Percentiles rank a stretch among this genome's conserved stretches.
Conservation (phyloP, 2,888 invertebrate genomes). For the Mechanitis mazaeus region DNA sequence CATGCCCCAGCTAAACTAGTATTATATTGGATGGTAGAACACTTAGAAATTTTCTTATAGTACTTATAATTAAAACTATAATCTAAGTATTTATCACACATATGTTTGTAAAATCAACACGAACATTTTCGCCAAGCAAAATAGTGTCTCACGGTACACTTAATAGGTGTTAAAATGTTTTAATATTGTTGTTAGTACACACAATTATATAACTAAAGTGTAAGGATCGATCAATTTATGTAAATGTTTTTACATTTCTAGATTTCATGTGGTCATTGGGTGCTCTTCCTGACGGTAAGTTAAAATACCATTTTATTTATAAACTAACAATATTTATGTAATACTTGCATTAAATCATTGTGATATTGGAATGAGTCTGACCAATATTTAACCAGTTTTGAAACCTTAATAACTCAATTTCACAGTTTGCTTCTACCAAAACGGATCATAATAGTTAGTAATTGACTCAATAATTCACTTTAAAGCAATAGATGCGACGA, state of each 20-base stretch:
- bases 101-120: slow-evolving; percentile 50
- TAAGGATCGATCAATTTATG: slow-evolving; percentile 75
- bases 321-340: slow-evolving; percentile 52
- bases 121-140: slow-evolving; percentile 69
- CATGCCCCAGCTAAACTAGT: slow-evolving; percentile 63
- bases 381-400: slow-evolving; percentile 20
- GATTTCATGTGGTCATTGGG: slow-evolving; percentile 99
- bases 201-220: slow-evolving; percentile 57
- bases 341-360: slow-evolving; percentile 49
- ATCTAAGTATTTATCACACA: slow-evolving; percentile 47
- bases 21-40: slow-evolving; percentile 53
- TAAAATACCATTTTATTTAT: slow-evolving; percentile 54
- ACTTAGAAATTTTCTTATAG: slow-evolving; percentile 54
- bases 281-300: slow-evolving; percentile 98
- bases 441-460: slow-evolving; percentile 48
- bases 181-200: slow-evolving; percentile 39
- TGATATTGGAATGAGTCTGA: slow-evolving; percentile 26
- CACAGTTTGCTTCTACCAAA: slow-evolving; percentile 45
- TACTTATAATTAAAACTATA: slow-evolving; percentile 46
- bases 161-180: slow-evolving; percentile 41
- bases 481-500: slow-evolving; percentile 45
- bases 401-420: slow-evolving; percentile 34
- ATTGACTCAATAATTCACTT: slow-evolving; percentile 50
- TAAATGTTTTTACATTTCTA: slow-evolving; percentile 83
- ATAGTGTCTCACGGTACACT: slow-evolving; percentile 74